Evolutionary conservation across 2,888 invertebrate species (phyloP), one percentile per base, ranked within the genome.

Genomic region (Megamerina dolium): DNA sequence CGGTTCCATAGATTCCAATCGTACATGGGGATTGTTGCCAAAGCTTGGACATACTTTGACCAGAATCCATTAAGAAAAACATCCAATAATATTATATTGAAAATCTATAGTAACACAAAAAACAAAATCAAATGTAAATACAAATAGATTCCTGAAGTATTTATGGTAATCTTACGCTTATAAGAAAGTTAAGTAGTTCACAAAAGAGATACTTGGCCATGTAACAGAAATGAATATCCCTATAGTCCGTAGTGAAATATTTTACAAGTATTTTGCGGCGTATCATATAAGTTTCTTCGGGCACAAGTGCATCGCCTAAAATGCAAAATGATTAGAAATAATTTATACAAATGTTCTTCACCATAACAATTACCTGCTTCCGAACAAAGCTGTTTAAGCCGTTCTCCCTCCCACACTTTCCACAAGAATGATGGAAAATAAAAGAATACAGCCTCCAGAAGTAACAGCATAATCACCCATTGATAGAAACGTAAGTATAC

Each of bases 161-260:
- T 8, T 23, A 8, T 6, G 6, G 10, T 23, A 23, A 8, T 23
- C 82, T 78, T 70, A 85, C 83, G 66, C 82, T 82, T 70, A 87
- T 86, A 21, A 75, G 23, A 55, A 87, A 78, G 67, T 89, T 88
- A 45, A 85, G 71, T 6, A 82, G 48, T 70, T 89, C 88, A 57
- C 87, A 87, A 53, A 82, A 67, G 29, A 80, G 75, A 61, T 81
- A 86, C 46, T 81, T 75, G 37, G 78, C 61, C 2, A 82, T 82
- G 58, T 86, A 86, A 58, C 63, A 62, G 33, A 60, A 54, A 43
- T 70, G 68, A 1, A 67, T 55, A 16, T 59, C 63, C 45, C 59
- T 61, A 40, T 63, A 61, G 27, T 68, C 60, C 1, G 54, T 53
- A 1, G 51, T 46, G 35, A 70, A 70, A 35, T 69, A 70, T 40